These are phyloP conservation scores for Bombus affinis DNA, from an alignment of 1,140 invertebrate genomes.

Conservation along the genomic window DNA sequence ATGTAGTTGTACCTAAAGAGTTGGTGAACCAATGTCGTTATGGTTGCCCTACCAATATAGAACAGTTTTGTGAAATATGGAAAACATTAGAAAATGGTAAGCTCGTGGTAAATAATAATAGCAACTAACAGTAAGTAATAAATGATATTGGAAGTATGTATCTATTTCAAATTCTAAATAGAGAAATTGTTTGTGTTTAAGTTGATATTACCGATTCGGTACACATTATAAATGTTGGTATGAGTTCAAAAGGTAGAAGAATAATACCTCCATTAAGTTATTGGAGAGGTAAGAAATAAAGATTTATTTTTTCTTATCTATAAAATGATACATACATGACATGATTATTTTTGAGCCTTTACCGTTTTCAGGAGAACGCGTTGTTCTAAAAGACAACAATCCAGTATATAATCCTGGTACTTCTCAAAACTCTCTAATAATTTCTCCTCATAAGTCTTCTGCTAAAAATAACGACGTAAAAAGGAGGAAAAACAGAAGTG, in stretches of 20 bases:
- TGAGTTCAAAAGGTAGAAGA: constrained; percentile 65
- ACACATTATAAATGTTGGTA: constrained; percentile 26
- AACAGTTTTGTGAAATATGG: constrained; percentile 72
- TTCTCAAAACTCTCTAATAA: neutral
- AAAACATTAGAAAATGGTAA: constrained; percentile 30
- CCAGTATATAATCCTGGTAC: constrained; percentile 61
- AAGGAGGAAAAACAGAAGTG: neutral
- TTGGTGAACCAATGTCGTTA: constrained; percentile 65
- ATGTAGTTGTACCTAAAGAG: constrained; percentile 69
- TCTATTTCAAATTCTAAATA: constrained; percentile 1
- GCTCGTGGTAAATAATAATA: neutral
- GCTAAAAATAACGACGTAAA: neutral
- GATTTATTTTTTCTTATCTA: neutral
- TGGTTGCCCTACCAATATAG: constrained; percentile 73
- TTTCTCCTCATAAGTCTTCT: neutral
- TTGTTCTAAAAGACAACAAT: constrained; percentile 58
- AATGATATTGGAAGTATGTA: neutral
- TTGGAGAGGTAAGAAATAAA: constrained; percentile 64
- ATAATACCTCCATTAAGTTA: constrained; percentile 66
- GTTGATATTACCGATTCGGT: neutral
- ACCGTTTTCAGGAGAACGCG: constrained; percentile 63
- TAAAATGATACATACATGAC: neutral
- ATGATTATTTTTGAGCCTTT: neutral
- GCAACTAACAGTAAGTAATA: neutral
- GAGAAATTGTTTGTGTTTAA: neutral